Percentiles rank a stretch among this genome's conserved stretches.
Evolutionary conservation across 2,888 invertebrate genomes (phyloP).

Genomic region (Trichogramma evanescens): DNA sequence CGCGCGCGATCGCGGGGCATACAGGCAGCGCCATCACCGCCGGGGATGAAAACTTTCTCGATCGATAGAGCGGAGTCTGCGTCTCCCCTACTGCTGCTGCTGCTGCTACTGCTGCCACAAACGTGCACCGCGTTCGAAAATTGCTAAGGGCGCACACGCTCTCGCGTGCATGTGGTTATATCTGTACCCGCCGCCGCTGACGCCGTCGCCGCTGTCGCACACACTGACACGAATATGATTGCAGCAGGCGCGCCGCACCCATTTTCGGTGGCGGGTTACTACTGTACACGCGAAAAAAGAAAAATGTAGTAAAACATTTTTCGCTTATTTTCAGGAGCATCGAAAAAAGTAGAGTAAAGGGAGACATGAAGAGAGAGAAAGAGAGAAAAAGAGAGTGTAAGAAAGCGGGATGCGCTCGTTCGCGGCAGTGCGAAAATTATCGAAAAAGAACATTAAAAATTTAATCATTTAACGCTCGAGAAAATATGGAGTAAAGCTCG

Average conservation of each 20-base stretch:
- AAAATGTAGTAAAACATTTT: background rate
- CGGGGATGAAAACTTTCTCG: slow-evolving; percentile 18
- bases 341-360: background rate
- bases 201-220: background rate
- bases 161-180: background rate
- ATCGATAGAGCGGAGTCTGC: slow-evolving; percentile 48
- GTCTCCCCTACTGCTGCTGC: slow-evolving; percentile 35
- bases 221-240: no score
- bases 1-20: slow-evolving; percentile 1
- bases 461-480: no score
- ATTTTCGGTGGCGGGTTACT: no score
- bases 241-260: no score
- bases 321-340: background rate
- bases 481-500: no score
- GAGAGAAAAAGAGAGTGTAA: background rate
- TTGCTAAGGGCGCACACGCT: background rate
- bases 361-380: background rate
- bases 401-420: background rate
- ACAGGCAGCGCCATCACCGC: slow-evolving; percentile 1
- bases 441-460: no score
- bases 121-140: no score
- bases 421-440: no score
- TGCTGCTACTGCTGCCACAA: slow-evolving; percentile 17
- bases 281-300: no score
- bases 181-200: background rate